Percentiles rank a stretch among this genome's conserved stretches.
These are phyloP conservation scores for Henricia sp. DNA, from an alignment of 53 echinoderm and acorn worm species.

Conservation along the genomic window DNA sequence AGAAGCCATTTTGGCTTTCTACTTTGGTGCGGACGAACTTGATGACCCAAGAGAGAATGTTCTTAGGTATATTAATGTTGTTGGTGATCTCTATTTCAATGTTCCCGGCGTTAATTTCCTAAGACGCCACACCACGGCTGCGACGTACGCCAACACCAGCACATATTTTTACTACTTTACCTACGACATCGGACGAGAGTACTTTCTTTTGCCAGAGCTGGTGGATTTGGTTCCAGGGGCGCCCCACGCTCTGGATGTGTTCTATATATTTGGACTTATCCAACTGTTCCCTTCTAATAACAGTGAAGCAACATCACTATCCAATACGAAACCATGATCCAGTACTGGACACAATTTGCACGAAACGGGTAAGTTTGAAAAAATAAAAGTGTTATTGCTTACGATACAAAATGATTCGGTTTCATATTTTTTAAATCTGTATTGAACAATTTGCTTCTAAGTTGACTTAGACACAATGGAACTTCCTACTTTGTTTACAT, in stretches of 20 bases:
- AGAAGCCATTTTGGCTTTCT: slow-evolving; percentile 17
- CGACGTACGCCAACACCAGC: not conserved
- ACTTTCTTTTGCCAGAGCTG: slow-evolving; percentile 1
- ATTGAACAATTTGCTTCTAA: too few relatives aligned
- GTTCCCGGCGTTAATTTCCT: slow-evolving; percentile 1
- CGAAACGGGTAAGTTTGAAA: slow-evolving; percentile 70
- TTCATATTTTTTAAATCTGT: too few relatives aligned
- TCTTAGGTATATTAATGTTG: slow-evolving; percentile 9
- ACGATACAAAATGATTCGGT: too few relatives aligned
- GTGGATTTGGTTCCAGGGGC: slow-evolving; percentile 21
- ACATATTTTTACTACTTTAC: slow-evolving; percentile 44
- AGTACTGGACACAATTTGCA: slow-evolving; percentile 73
- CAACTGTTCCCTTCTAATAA: not conserved
- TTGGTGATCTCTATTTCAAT: slow-evolving; percentile 21
- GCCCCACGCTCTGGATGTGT: slow-evolving; percentile 19
- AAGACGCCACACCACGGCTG: not conserved
- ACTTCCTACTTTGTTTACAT: too few relatives aligned
- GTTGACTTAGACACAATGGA: too few relatives aligned
- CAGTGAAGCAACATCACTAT: not conserved
- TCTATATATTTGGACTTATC: slow-evolving; percentile 18
- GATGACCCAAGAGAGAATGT: slow-evolving; percentile 12
- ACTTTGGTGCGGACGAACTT: slow-evolving; percentile 33
- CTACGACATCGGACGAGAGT: slow-evolving; percentile 15
- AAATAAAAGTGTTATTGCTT: too few relatives aligned
- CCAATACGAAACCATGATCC: slow-evolving; percentile 27